Evolutionary conservation across 2,888 invertebrate species (phyloP), one percentile per base, ranked within the genome.

Genomic region (Tenthredo distinguenda): DNA sequence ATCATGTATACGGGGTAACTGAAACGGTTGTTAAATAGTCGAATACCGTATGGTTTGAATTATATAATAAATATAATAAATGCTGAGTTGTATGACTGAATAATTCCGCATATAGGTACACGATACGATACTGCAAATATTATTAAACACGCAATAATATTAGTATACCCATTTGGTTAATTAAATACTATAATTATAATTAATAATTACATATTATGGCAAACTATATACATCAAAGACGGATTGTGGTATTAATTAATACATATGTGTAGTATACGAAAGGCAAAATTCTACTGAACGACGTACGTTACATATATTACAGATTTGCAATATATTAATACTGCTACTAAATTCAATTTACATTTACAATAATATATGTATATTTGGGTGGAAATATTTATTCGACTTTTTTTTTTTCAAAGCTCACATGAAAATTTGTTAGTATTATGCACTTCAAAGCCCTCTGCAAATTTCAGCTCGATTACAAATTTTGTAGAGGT

Each of bases 191-290:
- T 74, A 7, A 43, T 74, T 43, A 43, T 74, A 4, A 40, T 77
- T 77, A 31, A n/a, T 68, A 15, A 50, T 50, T 77, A 50, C 47
- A 55, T 62, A 62, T 81, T 21, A 58, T 37, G 79, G 37, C 34
- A 62, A 55, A 58, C 21, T 81, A 58, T 81, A 40, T 62, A 81
- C 62, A 81, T 77, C 77, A 77, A 77, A 77, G 77, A 77, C 77
- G 77, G 77, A 77, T 77, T 55, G n/a, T 77, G 55, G 77, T 77
- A 55, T 43, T 50, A 74, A 43, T 43, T 43, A 31, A 77, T 34
- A 50, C 31, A 47, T 77, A 31, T 77, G 6, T 62, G 62, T 62
- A 40, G 10, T 62, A 62, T 62, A 26, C 40, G 40, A 81, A 40
- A 62, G 62, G 81, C 37, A 37, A 62, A 62, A 81, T 37, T 58